phyloP scores from a whole-genome alignment of 2,113 vertebrate genomes.

The Talpa occidentalis region DNA sequence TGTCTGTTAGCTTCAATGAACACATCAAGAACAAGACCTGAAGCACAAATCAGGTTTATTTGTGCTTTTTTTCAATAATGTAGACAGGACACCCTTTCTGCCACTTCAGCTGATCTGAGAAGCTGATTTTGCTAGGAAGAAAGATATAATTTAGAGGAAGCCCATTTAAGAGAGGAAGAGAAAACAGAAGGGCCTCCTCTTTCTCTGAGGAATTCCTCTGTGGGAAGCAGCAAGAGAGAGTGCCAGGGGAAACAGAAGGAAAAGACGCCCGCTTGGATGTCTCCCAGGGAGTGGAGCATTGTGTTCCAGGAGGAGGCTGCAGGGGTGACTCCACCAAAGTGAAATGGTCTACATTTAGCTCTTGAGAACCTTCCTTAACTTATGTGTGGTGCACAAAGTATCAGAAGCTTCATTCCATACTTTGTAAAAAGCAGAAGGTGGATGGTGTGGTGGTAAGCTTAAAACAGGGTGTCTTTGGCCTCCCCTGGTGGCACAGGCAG shows the following conservation, averaged over 20 bases:
- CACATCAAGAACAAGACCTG: neutral
- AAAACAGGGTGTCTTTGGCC: neutral
- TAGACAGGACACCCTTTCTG: neutral
- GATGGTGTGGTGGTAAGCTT: neutral
- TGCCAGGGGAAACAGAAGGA: neutral
- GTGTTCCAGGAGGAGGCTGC: neutral
- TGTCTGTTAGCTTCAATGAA: neutral
- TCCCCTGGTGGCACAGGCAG: too few species aligned
- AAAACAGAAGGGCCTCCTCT: neutral
- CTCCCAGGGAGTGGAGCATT: too few species aligned
- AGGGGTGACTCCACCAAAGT: neutral
- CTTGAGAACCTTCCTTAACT: neutral
- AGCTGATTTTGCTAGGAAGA: neutral
- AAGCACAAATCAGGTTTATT: neutral
- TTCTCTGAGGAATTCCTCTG: neutral
- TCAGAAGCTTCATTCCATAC: neutral
- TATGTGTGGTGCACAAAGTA: neutral
- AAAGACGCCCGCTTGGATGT: fast-evolving
- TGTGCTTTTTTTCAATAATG: neutral
- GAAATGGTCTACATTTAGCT: neutral
- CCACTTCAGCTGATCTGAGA: neutral
- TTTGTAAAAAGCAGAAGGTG: neutral
- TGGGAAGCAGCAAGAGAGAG: neutral
- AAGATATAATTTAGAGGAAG: neutral
- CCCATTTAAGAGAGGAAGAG: neutral